phyloP scores from a whole-genome alignment of 2,113 vertebrate species.

The Gambusia affinis region DNA sequence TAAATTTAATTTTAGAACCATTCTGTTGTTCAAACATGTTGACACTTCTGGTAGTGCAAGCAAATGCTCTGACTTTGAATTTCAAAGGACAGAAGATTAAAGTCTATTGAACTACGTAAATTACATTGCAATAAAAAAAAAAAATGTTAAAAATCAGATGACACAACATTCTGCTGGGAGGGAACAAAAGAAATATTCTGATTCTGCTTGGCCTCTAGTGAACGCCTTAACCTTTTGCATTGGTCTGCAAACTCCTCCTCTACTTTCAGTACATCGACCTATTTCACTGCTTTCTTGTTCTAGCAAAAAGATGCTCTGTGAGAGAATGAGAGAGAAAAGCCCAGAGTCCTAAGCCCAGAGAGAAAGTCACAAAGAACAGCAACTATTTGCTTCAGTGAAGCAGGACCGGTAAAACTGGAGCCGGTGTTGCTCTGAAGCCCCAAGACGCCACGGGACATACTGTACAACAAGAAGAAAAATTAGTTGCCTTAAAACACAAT shows the following conservation, averaged over 20 bases:
- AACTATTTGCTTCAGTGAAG: conserved; percentile 80
- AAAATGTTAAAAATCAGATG: conserved; percentile 23
- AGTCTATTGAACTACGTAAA: conserved; percentile 66
- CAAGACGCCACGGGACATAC: conserved; percentile 42
- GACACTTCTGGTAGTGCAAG: conserved; percentile 68
- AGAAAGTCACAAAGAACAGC: conserved; percentile 69
- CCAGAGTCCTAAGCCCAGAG: conserved; percentile 39
- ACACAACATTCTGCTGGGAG: conserved; percentile 16
- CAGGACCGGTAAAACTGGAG: conserved; percentile 69
- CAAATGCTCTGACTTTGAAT: conserved; percentile 63
- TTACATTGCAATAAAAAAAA: conserved; percentile 51
- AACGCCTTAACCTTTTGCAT: conserved; percentile 53
- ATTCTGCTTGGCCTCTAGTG: conserved; percentile 28
- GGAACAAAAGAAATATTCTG: conserved; percentile 16
- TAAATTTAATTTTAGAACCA: conserved; percentile 70
- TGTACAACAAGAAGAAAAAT: conserved; percentile 46
- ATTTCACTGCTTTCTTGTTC: conserved; percentile 15
- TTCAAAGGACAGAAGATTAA: conserved; percentile 64
- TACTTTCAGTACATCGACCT: conserved; percentile 22
- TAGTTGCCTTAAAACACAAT: conserved; percentile 28
- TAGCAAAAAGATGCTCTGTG: conserved; percentile 23
- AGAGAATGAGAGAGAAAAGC: conserved; percentile 25
- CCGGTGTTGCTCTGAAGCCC: conserved; percentile 54
- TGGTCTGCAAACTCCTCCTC: conserved; percentile 33
- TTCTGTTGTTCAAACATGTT: conserved; percentile 67